Conservation (phyloP, 2,113 vertebrate genomes). For the Aegotheles bennettii region DNA sequence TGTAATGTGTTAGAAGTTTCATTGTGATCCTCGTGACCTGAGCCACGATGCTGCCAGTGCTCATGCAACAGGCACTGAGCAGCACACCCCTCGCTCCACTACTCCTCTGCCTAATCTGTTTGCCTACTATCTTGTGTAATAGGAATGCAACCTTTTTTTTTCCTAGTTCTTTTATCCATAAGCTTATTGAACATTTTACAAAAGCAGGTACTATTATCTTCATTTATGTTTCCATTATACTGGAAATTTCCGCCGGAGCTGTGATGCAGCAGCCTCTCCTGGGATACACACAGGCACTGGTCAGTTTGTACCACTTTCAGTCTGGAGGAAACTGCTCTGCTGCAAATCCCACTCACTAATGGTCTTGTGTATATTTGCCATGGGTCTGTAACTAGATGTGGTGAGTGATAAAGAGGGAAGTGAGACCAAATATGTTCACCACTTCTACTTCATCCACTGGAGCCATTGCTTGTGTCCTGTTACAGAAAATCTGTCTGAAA, state of each 20-base stretch:
- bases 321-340: neutral
- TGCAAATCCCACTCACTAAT: neutral
- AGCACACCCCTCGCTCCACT: neutral
- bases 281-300: accelerated
- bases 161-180: neutral
- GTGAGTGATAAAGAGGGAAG: neutral
- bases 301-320: neutral
- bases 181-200: neutral
- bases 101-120: neutral
- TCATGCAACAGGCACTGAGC: neutral
- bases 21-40: neutral
- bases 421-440: neutral
- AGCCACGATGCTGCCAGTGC: neutral
- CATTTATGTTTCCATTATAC: neutral
- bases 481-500: neutral
- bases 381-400: neutral
- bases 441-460: neutral
- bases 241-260: neutral
- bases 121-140: neutral
- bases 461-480: neutral
- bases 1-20: neutral
- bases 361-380: neutral
- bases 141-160: neutral
- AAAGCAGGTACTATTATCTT: neutral
- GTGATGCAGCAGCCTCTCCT: neutral